Conservation (phyloP, 2,113 vertebrate genomes). For the Aplodontia rufa region DNA sequence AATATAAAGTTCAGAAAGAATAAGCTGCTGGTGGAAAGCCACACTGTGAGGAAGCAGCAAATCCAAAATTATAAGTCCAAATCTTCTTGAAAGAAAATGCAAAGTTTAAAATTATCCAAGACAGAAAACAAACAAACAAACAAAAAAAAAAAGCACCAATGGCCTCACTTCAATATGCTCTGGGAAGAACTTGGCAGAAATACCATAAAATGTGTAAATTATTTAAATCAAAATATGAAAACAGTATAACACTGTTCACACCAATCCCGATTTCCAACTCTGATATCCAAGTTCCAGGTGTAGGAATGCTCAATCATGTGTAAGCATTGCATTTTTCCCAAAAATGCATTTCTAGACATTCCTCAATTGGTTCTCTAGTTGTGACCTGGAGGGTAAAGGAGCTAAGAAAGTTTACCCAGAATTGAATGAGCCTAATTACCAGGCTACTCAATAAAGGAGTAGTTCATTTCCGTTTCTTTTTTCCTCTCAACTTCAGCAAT, state of each 20-base stretch:
- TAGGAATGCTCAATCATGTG: background rate
- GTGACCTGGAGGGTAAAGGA: background rate
- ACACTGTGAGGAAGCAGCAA: background rate
- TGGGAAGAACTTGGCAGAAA: background rate
- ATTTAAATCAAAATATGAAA: background rate
- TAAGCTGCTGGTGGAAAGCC: background rate
- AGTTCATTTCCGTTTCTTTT: background rate
- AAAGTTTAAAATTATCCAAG: background rate
- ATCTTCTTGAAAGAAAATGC: background rate
- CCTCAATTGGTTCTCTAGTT: background rate
- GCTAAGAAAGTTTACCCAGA: background rate
- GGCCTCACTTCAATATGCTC: background rate
- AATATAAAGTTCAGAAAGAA: slow-evolving; percentile 24
- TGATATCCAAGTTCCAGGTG: background rate
- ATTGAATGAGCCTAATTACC: background rate
- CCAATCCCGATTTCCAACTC: no score
- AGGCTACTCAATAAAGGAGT: background rate
- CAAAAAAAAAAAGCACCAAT: background rate
- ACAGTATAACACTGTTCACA: background rate
- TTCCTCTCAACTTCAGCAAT: background rate
- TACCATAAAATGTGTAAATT: background rate
- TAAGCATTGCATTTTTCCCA: background rate
- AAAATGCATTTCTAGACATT: background rate
- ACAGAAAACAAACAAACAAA: no score
- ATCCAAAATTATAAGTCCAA: background rate